phyloP scores from a whole-genome alignment of 2,888 invertebrate species.

The Agrotis puta region DNA sequence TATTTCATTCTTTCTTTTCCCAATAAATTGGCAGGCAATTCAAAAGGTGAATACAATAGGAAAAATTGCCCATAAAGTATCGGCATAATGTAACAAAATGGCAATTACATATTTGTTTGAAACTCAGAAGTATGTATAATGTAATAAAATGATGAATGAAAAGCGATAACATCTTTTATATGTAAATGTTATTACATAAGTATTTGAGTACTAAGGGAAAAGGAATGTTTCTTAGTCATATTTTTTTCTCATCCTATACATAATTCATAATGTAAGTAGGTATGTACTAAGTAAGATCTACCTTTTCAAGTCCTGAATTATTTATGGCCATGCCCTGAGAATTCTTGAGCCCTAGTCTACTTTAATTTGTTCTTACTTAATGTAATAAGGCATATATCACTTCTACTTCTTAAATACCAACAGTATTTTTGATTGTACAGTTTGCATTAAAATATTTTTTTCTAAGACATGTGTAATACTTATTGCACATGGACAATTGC shows the following conservation, averaged over 20 bases:
- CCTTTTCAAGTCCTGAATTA: conserved; percentile 46
- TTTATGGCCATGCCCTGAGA: conserved; percentile 25
- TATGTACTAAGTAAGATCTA: conserved; percentile 22
- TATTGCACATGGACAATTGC: too few species aligned
- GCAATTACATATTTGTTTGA: conserved; percentile 19
- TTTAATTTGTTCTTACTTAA: conserved; percentile 22
- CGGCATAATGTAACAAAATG: conserved; percentile 17
- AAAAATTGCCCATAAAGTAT: conserved; percentile 14
- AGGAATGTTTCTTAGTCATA: conserved; percentile 23
- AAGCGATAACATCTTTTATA: conserved; percentile 46
- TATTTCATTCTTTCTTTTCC: neutral
- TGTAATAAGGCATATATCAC: neutral
- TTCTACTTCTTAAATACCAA: neutral
- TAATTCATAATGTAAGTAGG: conserved; percentile 29
- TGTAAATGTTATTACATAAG: conserved; percentile 54
- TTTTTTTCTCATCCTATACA: conserved; percentile 51
- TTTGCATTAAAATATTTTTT: too few species aligned
- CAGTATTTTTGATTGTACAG: too few species aligned
- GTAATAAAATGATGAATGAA: conserved; percentile 46
- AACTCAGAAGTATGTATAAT: conserved; percentile 22
- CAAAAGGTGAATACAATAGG: conserved; percentile 9
- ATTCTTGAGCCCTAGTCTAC: conserved; percentile 2
- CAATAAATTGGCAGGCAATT: conserved; percentile 18
- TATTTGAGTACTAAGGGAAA: conserved; percentile 33
- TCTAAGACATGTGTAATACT: too few species aligned